Conservation (phyloP, 2,113 vertebrate species). For the Pangasianodon hypophthalmus region DNA sequence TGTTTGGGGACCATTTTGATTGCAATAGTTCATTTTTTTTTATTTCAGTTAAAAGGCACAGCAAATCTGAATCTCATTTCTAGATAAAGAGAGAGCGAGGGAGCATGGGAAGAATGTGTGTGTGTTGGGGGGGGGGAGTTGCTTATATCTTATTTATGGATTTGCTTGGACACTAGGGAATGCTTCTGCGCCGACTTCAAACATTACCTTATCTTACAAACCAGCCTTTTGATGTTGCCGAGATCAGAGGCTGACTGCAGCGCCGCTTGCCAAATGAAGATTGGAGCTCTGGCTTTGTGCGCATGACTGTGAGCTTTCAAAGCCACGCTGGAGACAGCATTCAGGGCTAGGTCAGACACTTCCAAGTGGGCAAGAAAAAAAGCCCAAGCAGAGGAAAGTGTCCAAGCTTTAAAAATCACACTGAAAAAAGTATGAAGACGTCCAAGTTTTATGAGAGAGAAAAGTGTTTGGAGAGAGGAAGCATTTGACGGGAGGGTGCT, state of each 20-base stretch:
- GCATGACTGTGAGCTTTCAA: conserved; percentile 85
- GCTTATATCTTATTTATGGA: conserved; percentile 92
- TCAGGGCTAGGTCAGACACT: conserved; percentile 83
- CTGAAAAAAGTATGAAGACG: conserved; percentile 26
- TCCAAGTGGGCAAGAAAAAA: conserved; percentile 66
- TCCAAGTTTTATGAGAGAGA: conserved; percentile 7
- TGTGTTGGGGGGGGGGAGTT: conserved; percentile 58
- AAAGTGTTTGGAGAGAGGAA: conserved; percentile 26
- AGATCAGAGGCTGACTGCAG: conserved; percentile 89
- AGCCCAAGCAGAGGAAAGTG: conserved; percentile 72
- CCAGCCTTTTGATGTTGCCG: conserved; percentile 83
- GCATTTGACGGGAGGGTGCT: neutral
- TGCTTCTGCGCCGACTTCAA: conserved; percentile 85
- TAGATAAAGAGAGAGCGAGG: conserved; percentile 71
- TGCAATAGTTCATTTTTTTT: conserved; percentile 61
- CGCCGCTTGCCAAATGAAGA: conserved; percentile 87
- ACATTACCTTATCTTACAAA: conserved; percentile 86
- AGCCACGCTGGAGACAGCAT: conserved; percentile 80
- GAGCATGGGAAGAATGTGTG: conserved; percentile 48
- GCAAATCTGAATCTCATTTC: conserved; percentile 77
- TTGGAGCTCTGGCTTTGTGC: conserved; percentile 77
- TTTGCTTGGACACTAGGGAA: conserved; percentile 90
- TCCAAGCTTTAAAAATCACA: conserved; percentile 63
- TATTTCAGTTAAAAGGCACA: conserved; percentile 65
- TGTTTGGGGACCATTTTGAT: conserved; percentile 59